Evolutionary conservation across 2,113 vertebrate genomes (phyloP), one percentile per base, ranked within the genome.

Genomic region (Pao palembangensis): DNA sequence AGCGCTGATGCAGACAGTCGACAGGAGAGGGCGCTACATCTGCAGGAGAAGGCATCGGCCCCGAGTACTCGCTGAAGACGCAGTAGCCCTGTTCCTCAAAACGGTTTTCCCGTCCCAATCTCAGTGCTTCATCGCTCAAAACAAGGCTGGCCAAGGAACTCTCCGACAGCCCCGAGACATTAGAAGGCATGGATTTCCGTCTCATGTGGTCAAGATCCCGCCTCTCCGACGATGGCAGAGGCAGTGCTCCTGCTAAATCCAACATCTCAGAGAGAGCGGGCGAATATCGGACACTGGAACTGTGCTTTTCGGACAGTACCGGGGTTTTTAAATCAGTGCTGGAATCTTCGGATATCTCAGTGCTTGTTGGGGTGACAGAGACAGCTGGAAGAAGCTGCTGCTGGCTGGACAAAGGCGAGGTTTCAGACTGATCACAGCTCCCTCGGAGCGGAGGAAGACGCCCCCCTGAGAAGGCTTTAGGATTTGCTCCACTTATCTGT

Each of bases 21-120:
- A 64, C 79, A 8, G 86, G 73, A 67, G 76, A 85, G 8, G 79
- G 85, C 11, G 34, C 34, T 14, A 78, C 65, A 64, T 89, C 88
- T 12, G 86, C 88, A 10, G 88, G 88, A 11, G 88, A 89, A 23
- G 88, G 86, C 84, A 88, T 83, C 4, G 88, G 86, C 3, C 73
- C 88, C 0, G 68, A 69, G 51, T 84, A 87, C 46, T 89, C 88
- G 51, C 50, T 83, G 18, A 87, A 84, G 15, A 84, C 73, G 58
- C 83, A 86, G 64, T 84, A 87, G 3, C 86, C 85, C 14, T 76
- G 20, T n/a, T 87, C 85, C 49, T 87, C 85, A 23, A 72, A 31
- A 4, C 52, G 81, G 54, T 41, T 68, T 51, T 85, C 80, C 8
- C 28, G 68, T 42, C 52, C 64, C 15, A 17, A 52, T 56, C 15